Conservation (phyloP, 1,140 invertebrate species). For the Papilio xuthus region DNA sequence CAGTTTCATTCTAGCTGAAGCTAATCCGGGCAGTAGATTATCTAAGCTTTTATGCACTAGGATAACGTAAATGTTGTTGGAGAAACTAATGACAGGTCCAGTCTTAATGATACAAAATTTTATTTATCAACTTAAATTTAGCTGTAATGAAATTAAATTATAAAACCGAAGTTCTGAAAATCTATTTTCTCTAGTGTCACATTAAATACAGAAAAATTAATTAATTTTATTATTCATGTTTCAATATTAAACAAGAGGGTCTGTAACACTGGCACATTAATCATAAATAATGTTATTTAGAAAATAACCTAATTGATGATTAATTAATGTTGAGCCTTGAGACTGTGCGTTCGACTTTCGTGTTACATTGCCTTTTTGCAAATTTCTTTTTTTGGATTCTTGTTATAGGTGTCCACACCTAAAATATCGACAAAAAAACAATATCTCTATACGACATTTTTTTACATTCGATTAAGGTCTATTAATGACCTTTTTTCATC, state of each 20-base stretch:
- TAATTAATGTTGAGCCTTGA: not conserved
- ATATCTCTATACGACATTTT: not conserved
- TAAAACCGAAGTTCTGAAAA: not conserved
- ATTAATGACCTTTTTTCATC: not conserved
- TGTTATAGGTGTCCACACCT: not conserved
- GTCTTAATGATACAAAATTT: too few species aligned
- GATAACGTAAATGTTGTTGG: not conserved
- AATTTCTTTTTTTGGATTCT: not conserved
- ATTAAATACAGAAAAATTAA: not conserved
- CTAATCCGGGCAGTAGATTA: conserved; percentile 44
- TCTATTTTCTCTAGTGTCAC: not conserved
- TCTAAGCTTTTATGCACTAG: not conserved
- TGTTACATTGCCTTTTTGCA: not conserved
- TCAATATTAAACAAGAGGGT: conserved; percentile 4
- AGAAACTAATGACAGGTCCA: not conserved
- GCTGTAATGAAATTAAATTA: too few species aligned
- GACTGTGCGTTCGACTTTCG: conserved; percentile 8
- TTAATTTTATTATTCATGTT: not conserved
- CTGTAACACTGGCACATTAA: conserved; percentile 6
- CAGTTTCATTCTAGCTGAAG: conserved; percentile 48
- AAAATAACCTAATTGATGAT: conserved; percentile 19
- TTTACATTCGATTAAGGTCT: too few species aligned
- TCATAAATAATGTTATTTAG: conserved; percentile 21
- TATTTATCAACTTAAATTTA: too few species aligned
- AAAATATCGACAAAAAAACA: not conserved